Conservation (phyloP, 2,888 invertebrate species). For the Epinotia ramella region DNA sequence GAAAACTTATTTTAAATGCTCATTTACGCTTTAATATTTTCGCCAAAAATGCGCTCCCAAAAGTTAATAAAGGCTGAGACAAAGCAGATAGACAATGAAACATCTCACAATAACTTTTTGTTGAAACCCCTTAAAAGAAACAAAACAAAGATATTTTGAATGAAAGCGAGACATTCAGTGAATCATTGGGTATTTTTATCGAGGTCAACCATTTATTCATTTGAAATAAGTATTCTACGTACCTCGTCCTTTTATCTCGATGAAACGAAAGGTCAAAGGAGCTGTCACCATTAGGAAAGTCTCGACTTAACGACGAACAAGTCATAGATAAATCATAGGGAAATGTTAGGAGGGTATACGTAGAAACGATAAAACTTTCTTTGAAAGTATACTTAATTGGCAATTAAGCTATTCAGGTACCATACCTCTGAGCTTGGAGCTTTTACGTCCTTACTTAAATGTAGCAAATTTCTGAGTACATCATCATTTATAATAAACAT, state of each 20-base stretch:
- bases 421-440: background rate
- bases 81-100: conserved; percentile 37
- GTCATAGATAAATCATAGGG: background rate
- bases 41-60: conserved; percentile 12
- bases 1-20: background rate
- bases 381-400: conserved; percentile 4
- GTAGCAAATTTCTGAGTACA: too few species aligned
- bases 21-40: conserved; percentile 20
- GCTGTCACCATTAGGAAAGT: conserved; percentile 29
- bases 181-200: conserved; percentile 40
- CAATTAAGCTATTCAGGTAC: background rate
- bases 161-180: conserved; percentile 38
- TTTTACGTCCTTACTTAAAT: background rate
- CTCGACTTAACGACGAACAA: conserved; percentile 4
- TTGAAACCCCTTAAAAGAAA: conserved; percentile 38
- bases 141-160: conserved; percentile 41
- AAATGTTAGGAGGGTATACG: background rate
- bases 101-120: conserved; percentile 35
- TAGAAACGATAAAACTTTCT: background rate
- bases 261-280: conserved; percentile 33
- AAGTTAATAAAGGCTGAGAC: conserved; percentile 34
- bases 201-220: conserved; percentile 46
- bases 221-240: conserved; percentile 37
- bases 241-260: conserved; percentile 29
- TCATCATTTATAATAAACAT: too few species aligned